Conservation (phyloP, 2,113 vertebrate genomes). For the Neotragus pygmaeus region DNA sequence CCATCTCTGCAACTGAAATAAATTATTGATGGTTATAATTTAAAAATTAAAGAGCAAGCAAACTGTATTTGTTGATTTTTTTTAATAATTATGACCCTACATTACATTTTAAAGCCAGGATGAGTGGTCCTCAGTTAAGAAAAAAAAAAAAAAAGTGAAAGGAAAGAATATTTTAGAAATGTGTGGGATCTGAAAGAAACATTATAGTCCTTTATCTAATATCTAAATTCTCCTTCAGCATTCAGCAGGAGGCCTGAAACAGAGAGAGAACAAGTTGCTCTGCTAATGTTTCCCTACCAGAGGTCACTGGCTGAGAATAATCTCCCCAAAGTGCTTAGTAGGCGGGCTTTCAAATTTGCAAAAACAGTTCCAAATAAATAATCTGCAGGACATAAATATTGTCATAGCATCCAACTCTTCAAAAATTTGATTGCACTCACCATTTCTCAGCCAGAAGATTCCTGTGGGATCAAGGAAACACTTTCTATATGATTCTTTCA, state of each 20-base stretch:
- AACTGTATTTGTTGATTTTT: conserved; percentile 21
- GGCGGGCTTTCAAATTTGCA: background rate
- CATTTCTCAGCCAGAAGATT: conserved; percentile 24
- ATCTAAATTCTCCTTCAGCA: background rate
- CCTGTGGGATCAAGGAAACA: background rate
- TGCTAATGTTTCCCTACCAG: conserved; percentile 16
- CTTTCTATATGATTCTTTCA: background rate
- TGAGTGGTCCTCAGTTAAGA: background rate
- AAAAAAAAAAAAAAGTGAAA: background rate
- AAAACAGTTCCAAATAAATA: conserved; percentile 16
- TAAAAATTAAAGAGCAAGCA: conserved; percentile 23
- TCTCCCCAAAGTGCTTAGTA: conserved; percentile 35
- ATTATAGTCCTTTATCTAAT: background rate
- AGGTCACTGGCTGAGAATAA: conserved; percentile 13
- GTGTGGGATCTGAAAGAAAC: background rate
- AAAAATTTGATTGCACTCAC: conserved; percentile 16
- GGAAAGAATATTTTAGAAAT: conserved; percentile 27
- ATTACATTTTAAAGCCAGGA: background rate
- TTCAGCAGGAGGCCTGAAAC: background rate
- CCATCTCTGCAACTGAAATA: background rate
- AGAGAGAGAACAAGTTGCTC: background rate
- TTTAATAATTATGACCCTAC: background rate
- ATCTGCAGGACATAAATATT: background rate
- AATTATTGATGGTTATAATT: background rate
- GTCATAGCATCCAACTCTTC: background rate